Evolutionary conservation across 2,797 vertebrate genomes (phyloP).

Genomic region (Anomalospiza imberbis): DNA sequence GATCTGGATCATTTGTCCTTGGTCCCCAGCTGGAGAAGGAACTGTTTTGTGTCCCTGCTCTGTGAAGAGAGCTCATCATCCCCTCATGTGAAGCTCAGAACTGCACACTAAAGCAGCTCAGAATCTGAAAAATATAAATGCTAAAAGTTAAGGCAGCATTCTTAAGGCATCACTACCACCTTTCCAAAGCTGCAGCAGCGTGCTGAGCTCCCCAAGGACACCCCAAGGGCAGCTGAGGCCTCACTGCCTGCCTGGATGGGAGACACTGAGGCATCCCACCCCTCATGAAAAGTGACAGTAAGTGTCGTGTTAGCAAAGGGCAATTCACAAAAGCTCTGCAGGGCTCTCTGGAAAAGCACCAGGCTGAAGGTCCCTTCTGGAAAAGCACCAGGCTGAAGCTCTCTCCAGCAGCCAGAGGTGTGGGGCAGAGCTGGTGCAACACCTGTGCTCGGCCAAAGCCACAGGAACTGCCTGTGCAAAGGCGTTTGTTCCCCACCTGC

Average conservation of each 20-base stretch:
- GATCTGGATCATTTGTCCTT: neutral
- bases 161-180: neutral
- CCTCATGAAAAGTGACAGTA: neutral
- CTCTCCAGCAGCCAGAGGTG: neutral
- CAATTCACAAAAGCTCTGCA: neutral
- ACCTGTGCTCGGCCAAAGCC: neutral
- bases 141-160: neutral
- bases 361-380: neutral
- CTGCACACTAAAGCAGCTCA: neutral
- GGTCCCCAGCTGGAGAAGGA: neutral
- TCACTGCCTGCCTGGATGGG: neutral
- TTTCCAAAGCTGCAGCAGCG: neutral
- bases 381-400: neutral
- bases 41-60: neutral
- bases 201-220: fast-evolving
- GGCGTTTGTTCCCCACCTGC: neutral
- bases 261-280: neutral
- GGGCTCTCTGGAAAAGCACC: neutral
- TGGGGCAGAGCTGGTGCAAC: neutral
- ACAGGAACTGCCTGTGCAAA: neutral
- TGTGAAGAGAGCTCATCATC: neutral
- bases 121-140: neutral
- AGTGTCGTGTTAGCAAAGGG: fast-evolving
- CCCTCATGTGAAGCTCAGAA: fast-evolving
- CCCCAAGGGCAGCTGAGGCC: neutral